Evolutionary conservation across 2,113 vertebrate species (phyloP).

Genomic region (Hydrochoerus hydrochaeris): DNA sequence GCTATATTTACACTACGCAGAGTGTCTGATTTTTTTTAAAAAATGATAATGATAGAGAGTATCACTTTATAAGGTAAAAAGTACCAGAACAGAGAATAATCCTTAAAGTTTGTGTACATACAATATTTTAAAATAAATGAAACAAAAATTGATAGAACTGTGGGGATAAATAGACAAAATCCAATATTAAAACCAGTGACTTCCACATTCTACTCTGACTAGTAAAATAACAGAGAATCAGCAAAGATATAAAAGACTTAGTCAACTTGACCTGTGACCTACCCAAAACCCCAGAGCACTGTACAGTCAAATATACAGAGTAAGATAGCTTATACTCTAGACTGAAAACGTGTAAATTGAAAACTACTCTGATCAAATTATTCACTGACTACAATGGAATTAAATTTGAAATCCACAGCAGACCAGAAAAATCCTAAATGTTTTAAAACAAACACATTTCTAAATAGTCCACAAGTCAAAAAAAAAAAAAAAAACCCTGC

Average conservation of each 20-base stretch:
- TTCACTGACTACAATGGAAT: background rate
- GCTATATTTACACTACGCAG: background rate
- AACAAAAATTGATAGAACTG: background rate
- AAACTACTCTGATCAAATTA: background rate
- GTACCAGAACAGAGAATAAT: background rate
- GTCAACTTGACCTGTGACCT: background rate
- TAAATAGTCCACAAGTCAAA: background rate
- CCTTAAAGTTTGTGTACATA: background rate
- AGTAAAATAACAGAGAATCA: background rate
- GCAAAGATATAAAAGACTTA: background rate
- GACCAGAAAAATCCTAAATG: background rate
- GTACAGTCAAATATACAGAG: background rate
- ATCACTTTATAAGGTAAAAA: background rate
- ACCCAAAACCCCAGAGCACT: background rate
- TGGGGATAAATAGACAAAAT: background rate
- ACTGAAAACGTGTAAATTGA: background rate
- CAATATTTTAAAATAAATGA: background rate
- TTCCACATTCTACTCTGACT: background rate
- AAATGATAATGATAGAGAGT: no score
- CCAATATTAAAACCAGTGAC: background rate
- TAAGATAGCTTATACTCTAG: background rate
- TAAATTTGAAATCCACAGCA: background rate
- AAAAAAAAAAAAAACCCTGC: background rate
- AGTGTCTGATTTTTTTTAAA: background rate
- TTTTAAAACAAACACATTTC: background rate